Conservation (phyloP, 2,797 vertebrate genomes). For the Cyprinodon diabolis region DNA sequence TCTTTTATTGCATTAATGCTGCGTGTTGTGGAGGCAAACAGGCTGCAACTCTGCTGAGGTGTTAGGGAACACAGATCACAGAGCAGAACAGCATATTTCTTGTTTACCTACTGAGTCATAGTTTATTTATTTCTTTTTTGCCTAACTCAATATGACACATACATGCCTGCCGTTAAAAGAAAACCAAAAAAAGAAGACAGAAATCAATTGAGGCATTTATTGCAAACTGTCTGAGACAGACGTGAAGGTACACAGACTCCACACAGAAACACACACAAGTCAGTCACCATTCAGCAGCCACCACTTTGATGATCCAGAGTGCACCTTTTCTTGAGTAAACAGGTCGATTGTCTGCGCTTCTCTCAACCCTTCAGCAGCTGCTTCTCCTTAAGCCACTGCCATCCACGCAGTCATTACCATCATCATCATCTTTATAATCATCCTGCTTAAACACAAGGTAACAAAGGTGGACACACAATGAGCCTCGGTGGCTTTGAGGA, state of each 20-base stretch:
- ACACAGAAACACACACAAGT: conserved; percentile 25
- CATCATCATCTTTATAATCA: conserved; percentile 69
- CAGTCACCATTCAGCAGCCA: conserved; percentile 60
- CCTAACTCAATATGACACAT: background rate
- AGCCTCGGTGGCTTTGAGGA: conserved; percentile 75
- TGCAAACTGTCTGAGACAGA: conserved; percentile 24
- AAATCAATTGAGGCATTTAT: conserved; percentile 19
- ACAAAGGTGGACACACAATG: conserved; percentile 76
- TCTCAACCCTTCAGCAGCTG: conserved; percentile 76
- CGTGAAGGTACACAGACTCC: conserved; percentile 13
- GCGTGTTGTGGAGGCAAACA: background rate
- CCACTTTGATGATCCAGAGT: conserved; percentile 69
- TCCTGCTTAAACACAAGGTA: conserved; percentile 70
- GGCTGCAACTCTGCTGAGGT: background rate
- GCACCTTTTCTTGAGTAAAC: conserved; percentile 79
- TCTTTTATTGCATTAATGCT: background rate
- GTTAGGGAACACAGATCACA: background rate
- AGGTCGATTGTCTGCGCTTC: conserved; percentile 67
- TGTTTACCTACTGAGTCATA: conserved; percentile 5
- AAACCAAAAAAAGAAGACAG: background rate
- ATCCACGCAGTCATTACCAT: conserved; percentile 62
- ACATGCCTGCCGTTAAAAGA: background rate
- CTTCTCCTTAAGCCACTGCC: conserved; percentile 74
- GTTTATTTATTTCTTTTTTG: background rate
- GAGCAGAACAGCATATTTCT: background rate